Evolutionary conservation across 2,797 vertebrate species (phyloP).

Genomic region (Sandelia bainsii): DNA sequence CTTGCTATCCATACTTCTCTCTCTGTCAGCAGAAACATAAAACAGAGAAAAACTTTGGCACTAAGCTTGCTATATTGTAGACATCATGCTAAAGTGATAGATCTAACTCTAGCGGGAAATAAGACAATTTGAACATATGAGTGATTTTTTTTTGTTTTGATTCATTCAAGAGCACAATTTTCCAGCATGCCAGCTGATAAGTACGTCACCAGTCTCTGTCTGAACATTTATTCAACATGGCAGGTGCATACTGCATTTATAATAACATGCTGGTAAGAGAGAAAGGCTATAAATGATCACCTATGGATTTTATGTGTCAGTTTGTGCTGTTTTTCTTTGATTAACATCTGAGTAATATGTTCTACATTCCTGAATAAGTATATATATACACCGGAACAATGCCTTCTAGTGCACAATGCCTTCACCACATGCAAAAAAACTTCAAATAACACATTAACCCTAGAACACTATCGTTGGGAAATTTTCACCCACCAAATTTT

Average conservation of each 20-base stretch:
- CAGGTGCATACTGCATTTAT: constrained; percentile 13
- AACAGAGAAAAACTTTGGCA: constrained; percentile 40
- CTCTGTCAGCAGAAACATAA: constrained; percentile 71
- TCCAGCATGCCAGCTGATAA: not conserved
- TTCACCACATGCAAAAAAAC: no score
- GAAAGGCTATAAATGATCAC: constrained; percentile 33
- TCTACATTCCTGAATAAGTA: constrained; percentile 31
- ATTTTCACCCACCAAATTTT: no score
- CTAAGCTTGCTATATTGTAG: constrained; percentile 10
- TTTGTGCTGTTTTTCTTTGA: constrained; percentile 19
- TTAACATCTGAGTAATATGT: constrained; percentile 38
- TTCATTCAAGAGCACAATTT: constrained; percentile 13
- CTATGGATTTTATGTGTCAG: not conserved
- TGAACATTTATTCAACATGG: constrained; percentile 1
- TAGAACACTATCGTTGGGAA: no score
- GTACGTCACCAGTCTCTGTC: not conserved
- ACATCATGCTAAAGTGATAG: constrained; percentile 14
- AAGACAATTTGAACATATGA: not conserved
- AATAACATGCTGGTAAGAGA: constrained; percentile 23
- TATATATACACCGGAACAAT: constrained; percentile 22
- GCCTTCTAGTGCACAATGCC: no score
- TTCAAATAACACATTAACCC: no score
- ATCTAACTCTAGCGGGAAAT: not conserved
- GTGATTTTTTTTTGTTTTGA: not conserved
- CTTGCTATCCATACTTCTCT: constrained; percentile 33